Evolutionary conservation across 2,113 vertebrate species (phyloP), one percentile per base, ranked within the genome.

Genomic region (Australoheros scitulus): DNA sequence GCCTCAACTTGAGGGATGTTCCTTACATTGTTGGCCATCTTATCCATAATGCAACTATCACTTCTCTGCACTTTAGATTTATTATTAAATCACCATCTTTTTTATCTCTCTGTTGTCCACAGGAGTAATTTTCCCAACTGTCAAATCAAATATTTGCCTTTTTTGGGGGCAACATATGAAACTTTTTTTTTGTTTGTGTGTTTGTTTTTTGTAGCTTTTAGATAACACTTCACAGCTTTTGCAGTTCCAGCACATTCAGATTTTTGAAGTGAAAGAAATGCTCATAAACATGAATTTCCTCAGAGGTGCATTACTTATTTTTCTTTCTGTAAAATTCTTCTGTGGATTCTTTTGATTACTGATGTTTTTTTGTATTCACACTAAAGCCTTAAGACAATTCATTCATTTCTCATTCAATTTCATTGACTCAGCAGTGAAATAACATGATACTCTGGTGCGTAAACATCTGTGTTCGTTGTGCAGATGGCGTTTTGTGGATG

Each of bases 61-160:
- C 14, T 84, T 61, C 34, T 77, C 43, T 2, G 1, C 14, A 18
- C 43, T 75, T 88, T 32, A 61, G 56, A 84, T 47, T 52, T 1
- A 47, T 58, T 57, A 81, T 75, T 74, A 59, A 77, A 2, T 32
- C 10, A 8, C 32, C 3, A 15, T 24, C 47, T 24, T 70, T 34
- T 34, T 29, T 13, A 6, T 47, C 15, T 68, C 74, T 85, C 84
- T 86, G 80, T 70, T 84, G 55, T 76, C 11, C 24, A 0, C 5
- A 22, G 24, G 82, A 43, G 65, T 86, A 22, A 52, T 87, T 93
- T 84, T 89, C 32, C 18, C 43, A 52, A 60, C 56, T 79, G 59
- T 68, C 70, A 80, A 80, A 70, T 88, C 57, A 81, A 29, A 36
- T 75, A 10, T 86, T 80, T 86, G 5, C 43, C 61, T 55, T 81